These are phyloP conservation scores for Nothocercus nigrocapillus DNA, from an alignment of 2,113 vertebrate species.

Conservation along the genomic window DNA sequence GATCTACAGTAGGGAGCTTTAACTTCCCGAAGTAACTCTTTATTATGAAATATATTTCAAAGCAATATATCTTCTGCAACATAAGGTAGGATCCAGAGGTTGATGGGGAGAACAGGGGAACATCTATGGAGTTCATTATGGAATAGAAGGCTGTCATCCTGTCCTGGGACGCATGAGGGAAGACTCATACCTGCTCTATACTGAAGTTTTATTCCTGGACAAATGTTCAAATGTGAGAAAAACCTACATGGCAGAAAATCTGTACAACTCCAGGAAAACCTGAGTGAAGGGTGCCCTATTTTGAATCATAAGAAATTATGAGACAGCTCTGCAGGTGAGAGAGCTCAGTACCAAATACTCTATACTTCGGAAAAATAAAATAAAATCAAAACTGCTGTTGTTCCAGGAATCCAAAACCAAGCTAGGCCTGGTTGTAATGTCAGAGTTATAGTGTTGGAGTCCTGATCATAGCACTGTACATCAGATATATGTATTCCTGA, in stretches of 20 bases:
- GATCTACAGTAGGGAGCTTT: background rate
- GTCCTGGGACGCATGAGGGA: fast-evolving
- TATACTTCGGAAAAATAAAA: background rate
- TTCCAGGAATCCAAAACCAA: background rate
- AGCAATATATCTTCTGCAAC: background rate
- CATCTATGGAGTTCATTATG: background rate
- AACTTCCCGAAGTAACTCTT: background rate
- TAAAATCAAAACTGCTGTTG: background rate
- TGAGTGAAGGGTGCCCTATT: background rate
- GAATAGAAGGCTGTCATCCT: background rate
- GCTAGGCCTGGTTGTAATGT: background rate
- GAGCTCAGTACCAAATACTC: fast-evolving
- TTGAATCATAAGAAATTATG: background rate
- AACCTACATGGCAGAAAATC: background rate
- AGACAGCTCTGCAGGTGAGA: background rate
- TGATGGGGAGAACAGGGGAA: background rate
- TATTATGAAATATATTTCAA: background rate
- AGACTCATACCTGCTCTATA: background rate
- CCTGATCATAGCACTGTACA: background rate
- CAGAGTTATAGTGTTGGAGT: background rate
- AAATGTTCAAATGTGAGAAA: background rate
- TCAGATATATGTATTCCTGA: background rate
- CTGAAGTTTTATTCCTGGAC: background rate
- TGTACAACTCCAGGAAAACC: background rate
- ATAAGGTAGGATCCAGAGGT: background rate